These are phyloP conservation scores for Cremastinae sp. DNA, from an alignment of 2,888 invertebrate species.

Conservation along the genomic window DNA sequence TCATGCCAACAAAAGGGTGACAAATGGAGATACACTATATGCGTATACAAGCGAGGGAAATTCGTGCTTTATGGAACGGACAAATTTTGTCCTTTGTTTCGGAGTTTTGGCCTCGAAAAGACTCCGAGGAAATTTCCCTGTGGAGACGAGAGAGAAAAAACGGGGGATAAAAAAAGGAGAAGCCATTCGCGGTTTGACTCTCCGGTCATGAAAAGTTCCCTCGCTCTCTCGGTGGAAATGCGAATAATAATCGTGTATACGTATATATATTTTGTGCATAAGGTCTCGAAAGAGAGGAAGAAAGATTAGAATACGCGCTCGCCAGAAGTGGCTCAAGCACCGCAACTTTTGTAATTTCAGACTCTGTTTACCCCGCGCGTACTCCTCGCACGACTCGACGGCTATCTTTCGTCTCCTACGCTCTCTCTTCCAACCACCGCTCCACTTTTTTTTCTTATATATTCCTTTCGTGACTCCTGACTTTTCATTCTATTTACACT, in stretches of 20 bases:
- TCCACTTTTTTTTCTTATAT: slow-evolving; percentile 13
- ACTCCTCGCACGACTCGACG: slow-evolving; percentile 25
- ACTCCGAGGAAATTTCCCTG: slow-evolving; percentile 33
- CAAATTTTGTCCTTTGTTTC: not conserved
- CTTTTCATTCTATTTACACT: slow-evolving; percentile 14
- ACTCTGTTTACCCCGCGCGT: slow-evolving; percentile 60
- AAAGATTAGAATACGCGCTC: slow-evolving; percentile 38
- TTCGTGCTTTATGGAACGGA: slow-evolving; percentile 15
- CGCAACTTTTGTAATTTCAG: slow-evolving; percentile 62
- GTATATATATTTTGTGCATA: not conserved
- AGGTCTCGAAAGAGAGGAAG: not conserved
- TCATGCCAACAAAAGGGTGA: not conserved
- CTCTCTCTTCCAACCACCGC: not conserved
- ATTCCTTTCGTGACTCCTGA: not conserved
- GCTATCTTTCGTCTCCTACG: slow-evolving; percentile 36
- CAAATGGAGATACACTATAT: slow-evolving; percentile 38
- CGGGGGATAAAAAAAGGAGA: not conserved
- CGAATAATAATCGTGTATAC: slow-evolving; percentile 12
- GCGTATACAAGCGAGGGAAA: not conserved
- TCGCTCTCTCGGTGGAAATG: slow-evolving; percentile 14
- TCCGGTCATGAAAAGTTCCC: slow-evolving; percentile 50
- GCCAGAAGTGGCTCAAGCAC: slow-evolving; percentile 46
- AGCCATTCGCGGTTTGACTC: slow-evolving; percentile 25
- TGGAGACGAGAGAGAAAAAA: not conserved
- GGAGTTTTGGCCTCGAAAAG: slow-evolving; percentile 20